These are phyloP conservation scores for Eupsilia transversa DNA, from an alignment of 2,888 invertebrate species.

Conservation along the genomic window DNA sequence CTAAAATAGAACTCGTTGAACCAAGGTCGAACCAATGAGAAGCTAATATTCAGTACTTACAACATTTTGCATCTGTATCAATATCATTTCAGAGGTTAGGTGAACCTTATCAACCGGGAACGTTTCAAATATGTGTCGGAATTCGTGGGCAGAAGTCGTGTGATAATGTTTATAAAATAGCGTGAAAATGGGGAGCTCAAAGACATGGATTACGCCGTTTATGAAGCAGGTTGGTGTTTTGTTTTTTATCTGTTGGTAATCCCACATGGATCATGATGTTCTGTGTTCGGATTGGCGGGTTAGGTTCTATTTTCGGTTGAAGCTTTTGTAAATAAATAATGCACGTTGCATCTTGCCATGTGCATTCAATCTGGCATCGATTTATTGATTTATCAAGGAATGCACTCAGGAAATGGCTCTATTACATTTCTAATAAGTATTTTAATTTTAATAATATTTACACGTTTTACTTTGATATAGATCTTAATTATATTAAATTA, in stretches of 20 bases:
- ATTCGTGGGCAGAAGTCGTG: slow-evolving; percentile 12
- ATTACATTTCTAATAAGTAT: too few species aligned
- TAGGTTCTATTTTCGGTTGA: slow-evolving; percentile 13
- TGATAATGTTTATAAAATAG: slow-evolving; percentile 24
- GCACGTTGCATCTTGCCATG: slow-evolving; percentile 2
- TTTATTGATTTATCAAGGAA: slow-evolving; percentile 1
- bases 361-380: not conserved
- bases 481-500: too few species aligned
- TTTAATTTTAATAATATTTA: too few species aligned
- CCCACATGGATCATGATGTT: not conserved
- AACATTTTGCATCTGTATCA: slow-evolving; percentile 17
- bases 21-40: slow-evolving; percentile 44
- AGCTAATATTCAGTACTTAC: slow-evolving; percentile 45
- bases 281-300: slow-evolving; percentile 15
- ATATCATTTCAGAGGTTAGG: slow-evolving; percentile 46
- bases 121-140: slow-evolving; percentile 28
- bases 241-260: slow-evolving; percentile 11
- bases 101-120: slow-evolving; percentile 26
- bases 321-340: slow-evolving; percentile 43
- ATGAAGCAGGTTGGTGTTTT: slow-evolving; percentile 57
- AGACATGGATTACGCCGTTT: slow-evolving; percentile 56
- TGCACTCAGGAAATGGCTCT: not conserved
- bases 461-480: too few species aligned
- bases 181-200: slow-evolving; percentile 35
- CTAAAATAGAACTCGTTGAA: slow-evolving; percentile 44